Evolutionary conservation across 2,797 vertebrate genomes (phyloP).

Genomic region (Anabas testudineus): DNA sequence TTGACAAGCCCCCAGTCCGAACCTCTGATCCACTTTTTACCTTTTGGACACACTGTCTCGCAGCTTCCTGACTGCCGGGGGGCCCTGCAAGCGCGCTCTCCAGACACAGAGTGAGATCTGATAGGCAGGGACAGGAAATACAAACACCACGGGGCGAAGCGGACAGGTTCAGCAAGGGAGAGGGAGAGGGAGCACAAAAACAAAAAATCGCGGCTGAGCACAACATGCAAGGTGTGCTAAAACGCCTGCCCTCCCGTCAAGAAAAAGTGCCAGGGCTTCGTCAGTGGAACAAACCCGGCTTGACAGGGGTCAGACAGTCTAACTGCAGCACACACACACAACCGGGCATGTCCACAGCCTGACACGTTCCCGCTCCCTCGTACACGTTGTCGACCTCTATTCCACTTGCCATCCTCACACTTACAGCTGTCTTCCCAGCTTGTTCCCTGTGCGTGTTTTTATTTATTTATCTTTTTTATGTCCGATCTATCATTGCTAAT

Average conservation of each 20-base stretch:
- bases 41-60: slow-evolving; percentile 64
- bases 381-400: slow-evolving; percentile 61
- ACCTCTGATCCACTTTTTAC: slow-evolving; percentile 70
- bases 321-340: slow-evolving; percentile 55
- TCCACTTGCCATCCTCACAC: slow-evolving; percentile 55
- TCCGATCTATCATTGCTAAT: slow-evolving; percentile 48
- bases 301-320: slow-evolving; percentile 76
- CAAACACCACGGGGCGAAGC: slow-evolving; percentile 52
- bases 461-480: slow-evolving; percentile 10
- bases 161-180: slow-evolving; percentile 42
- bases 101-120: slow-evolving; percentile 58
- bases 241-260: slow-evolving; percentile 74
- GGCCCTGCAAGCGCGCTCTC: slow-evolving; percentile 38
- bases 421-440: slow-evolving; percentile 36
- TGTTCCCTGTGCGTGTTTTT: slow-evolving; percentile 29
- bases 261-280: slow-evolving; percentile 45
- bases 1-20: slow-evolving; percentile 63
- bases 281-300: slow-evolving; percentile 66
- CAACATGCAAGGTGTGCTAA: slow-evolving; percentile 78
- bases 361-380: slow-evolving; percentile 37
- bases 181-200: slow-evolving; percentile 31
- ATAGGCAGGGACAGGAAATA: slow-evolving; percentile 70
- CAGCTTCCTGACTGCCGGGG: slow-evolving; percentile 39
- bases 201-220: slow-evolving; percentile 46
- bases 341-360: slow-evolving; percentile 57